Base-by-base conservation (phyloP, 64 coral and sea anemone species). In the Cladopsammia gracilis region DNA sequence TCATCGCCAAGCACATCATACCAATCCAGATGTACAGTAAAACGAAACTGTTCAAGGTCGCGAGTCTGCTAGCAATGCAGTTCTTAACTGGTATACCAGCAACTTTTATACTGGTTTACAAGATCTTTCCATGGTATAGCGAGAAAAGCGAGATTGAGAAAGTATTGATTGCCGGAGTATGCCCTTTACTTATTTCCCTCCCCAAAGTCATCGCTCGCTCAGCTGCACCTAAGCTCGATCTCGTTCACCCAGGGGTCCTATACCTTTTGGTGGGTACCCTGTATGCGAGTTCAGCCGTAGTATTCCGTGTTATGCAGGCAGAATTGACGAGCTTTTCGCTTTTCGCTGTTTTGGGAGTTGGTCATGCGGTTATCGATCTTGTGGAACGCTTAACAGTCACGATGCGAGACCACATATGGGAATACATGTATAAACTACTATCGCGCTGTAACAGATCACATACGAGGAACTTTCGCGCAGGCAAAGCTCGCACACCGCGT, bases 301-400 rank as follows among this genome's bases (percentile, higher is more conserved):
- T 96, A 10, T 90, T 96, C 51, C 90, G 95, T 13, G 79, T 96
- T 44, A 93, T 96, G 95, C 95, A 96, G 59, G 85, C 95, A 18
- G 90, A 96, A 19, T 47, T 96, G 47, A 93, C 79, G 11, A 93
- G 64, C 48, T 83, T 93, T 79, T 50, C 12, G 22, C 70, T 89
- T 0, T 96, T 89, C 69, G 53, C 89, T 73, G 85, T 75, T 7
- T 60, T 96, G 14, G 95, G 95, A 11, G 24, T 89, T 26, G 78
- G 84, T 12, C 95, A 96, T 71, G 90, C 95, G 10, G 42, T 93
- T 20, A 70, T 96, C 58, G 95, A 96, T 70, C 86, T 96, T 6
- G 25, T 96, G 10, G 95, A 96, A 46, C 64, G 95, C 25, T 46
- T 89, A 26, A 96, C 95, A 2, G 80, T 96, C 52, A 93, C 95